Base-by-base conservation (phyloP, 2,113 vertebrate species). In the Chaetops frenatus region DNA sequence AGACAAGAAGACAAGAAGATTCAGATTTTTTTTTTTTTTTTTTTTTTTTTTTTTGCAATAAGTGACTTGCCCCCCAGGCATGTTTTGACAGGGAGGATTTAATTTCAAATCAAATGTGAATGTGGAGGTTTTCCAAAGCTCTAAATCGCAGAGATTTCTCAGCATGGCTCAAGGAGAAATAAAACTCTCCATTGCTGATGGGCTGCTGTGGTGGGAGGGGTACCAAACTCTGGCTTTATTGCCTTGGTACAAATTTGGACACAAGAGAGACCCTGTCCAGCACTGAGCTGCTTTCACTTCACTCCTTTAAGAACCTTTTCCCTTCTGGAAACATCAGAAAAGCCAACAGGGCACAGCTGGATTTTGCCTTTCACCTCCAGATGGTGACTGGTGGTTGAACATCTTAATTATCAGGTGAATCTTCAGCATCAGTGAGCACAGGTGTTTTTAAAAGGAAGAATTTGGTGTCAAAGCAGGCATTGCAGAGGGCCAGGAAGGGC, bases 31-130 rank as follows among this genome's bases (percentile, higher is more conserved):
- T 19, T 36, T 1, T 4, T 11, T 5, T 23, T 14, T 31, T 1
- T 3, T 12, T 5, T 22, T 57, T 50, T 62, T 47, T 40, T 36
- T 25, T 44, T 38, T 13, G 15, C 3, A 60, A 20, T 64, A 82
- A 96, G 50, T 70, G 65, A 48, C 79, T 92, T 94, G 66, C 82
- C 91, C 85, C 56, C 11, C 60, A 94, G 92, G 92, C 91, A 53
- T 73, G 65, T 91, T 95, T 94, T 95, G 94, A 93, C 92, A 95
- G 67, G 85, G 78, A 94, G 40, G 88, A 85, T 50, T 65, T 92
- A 9, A 86, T 95, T 96, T 80, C 72, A 86, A 92, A 94, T 95
- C 88, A 91, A 92, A 88, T 65, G 77, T 83, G 90, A 94, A 71
- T 40, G 70, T 62, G 90, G 62, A 95, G 61, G 47, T 44, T 85